Evolutionary conservation across 2,888 invertebrate genomes (phyloP), one percentile per base, ranked within the genome.

Genomic region (Yponomeuta sedellus): DNA sequence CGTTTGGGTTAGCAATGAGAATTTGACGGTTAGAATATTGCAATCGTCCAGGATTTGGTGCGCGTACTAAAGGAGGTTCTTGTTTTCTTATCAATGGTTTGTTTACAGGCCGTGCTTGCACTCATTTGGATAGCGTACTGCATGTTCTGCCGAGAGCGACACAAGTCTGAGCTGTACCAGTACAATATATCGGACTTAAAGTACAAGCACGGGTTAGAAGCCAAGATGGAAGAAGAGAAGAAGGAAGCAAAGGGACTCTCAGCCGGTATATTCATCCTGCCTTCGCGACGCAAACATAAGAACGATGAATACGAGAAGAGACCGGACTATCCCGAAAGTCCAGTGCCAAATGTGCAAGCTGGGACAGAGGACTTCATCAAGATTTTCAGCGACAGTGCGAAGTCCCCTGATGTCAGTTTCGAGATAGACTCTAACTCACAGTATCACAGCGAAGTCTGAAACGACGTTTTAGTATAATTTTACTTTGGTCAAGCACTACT

Each of bases 281-380:
- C 90, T 0, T 81, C 87, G 1, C 79, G 81, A 2, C 83, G 79
- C 56, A 83, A 79, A 61, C 79, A 83, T n/a, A 79, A 78, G 1
- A 77, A 79, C 4, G 83, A 86, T 20, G 78, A 76, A 1, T 86
- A 83, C 58, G 75, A 79, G 16, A 81, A 80, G 57, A 77, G 90
- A 59, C 90, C 90, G 0, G 90, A 91, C 69, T 91, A 88, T 59
- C 90, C 90, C 0, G 90, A 90, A 70, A 81, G 83, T 66, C 83
- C 83, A 0, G 74, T 77, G 8, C 79, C 77, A 1, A 69, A 74
- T 25, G 70, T 79, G n/a, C 80, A 80, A 52, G 73, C 78, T 0
- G 83, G 77, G 22, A 81, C 80, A 1, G 85, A 83, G 22, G 81
- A 82, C 70, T 69, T 88, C 44, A 80, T 88, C 61, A 82, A 87